Evolutionary conservation across 2,888 invertebrate genomes (phyloP).

Genomic region (Drosophila tanythrix): DNA sequence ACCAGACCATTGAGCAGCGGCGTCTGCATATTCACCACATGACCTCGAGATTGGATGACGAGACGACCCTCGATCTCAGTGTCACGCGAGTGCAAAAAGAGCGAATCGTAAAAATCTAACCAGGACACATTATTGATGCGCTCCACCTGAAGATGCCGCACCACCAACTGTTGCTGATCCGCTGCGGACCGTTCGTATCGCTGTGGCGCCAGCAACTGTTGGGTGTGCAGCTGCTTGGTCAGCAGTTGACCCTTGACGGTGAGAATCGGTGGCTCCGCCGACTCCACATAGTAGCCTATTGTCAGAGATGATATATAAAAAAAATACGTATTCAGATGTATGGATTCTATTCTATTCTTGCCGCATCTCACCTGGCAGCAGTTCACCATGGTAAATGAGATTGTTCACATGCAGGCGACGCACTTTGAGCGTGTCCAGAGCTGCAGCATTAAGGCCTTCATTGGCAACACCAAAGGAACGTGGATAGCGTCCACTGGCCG

Average conservation of each 20-base stretch:
- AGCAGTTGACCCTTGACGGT: slow-evolving; percentile 54
- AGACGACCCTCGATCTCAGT: slow-evolving; percentile 69
- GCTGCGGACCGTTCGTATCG: slow-evolving; percentile 27
- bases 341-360: background rate
- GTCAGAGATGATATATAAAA: background rate
- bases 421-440: slow-evolving; percentile 55
- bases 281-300: slow-evolving; percentile 66
- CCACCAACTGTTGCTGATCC: slow-evolving; percentile 12
- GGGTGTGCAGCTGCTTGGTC: slow-evolving; percentile 63
- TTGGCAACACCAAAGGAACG: slow-evolving; percentile 59
- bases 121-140: slow-evolving; percentile 77
- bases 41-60: slow-evolving; percentile 66
- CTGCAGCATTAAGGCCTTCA: background rate
- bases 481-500: slow-evolving; percentile 25
- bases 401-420: slow-evolving; percentile 70
- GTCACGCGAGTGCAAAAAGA: slow-evolving; percentile 80
- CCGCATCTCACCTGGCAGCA: slow-evolving; percentile 70
- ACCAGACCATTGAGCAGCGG: slow-evolving; percentile 70
- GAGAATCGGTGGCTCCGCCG: slow-evolving; percentile 39
- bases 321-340: background rate
- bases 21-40: slow-evolving; percentile 62
- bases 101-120: slow-evolving; percentile 70
- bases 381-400: slow-evolving; percentile 70
- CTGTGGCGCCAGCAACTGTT: slow-evolving; percentile 60
- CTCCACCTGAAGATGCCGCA: slow-evolving; percentile 58